Base-by-base conservation (phyloP, 2,113 vertebrate species). In the Phylloscopus trochilus region DNA sequence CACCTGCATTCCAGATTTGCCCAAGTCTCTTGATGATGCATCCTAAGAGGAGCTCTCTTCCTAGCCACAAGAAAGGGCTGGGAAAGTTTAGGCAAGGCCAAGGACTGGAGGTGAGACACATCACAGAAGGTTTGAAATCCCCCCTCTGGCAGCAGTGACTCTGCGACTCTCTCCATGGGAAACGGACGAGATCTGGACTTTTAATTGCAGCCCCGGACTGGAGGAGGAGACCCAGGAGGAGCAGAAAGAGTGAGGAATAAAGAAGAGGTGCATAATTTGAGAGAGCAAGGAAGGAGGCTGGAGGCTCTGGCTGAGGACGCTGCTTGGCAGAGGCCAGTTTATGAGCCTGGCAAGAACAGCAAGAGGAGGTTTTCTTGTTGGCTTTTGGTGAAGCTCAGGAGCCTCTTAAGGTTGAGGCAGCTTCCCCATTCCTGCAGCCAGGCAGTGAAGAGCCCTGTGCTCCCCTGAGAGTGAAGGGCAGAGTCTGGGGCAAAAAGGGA, bases 1-100 rank as follows among this genome's bases (percentile, higher is more conserved):
- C 79, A 58, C 76, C 83, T 37, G 31, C 92, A 83, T 96, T 96
- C 90, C 96, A 74, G 85, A 88, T 96, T 96, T 83, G 80, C 83
- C 76, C 88, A 47, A 76, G 92, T 80, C 70, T 20, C 90, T 93
- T 96, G 92, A 96, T 96, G 96, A 96, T 93, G 79, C 96, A 93
- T 88, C 92, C 90, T 83, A 53, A 80, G 90, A 80, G n/a, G 72
- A 92, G 63, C n/a, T 96, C 70, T 95, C 46, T 70, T 93, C 70
- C 92, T 41, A 93, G 79, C 96, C 96, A 96, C 96, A 96, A 96
- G 92, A 97, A 97, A 97, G 96, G 59, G 90, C 86, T 93, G 90
- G 85, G 92, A 95, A 90, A 93, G 92, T 88, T 92, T 94, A 93
- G 90, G 75, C 68, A 92, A 86, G 68, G 83, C 79, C 39, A 67